phyloP scores from a whole-genome alignment of 2,113 vertebrate genomes.

The Ammospiza nelsoni region DNA sequence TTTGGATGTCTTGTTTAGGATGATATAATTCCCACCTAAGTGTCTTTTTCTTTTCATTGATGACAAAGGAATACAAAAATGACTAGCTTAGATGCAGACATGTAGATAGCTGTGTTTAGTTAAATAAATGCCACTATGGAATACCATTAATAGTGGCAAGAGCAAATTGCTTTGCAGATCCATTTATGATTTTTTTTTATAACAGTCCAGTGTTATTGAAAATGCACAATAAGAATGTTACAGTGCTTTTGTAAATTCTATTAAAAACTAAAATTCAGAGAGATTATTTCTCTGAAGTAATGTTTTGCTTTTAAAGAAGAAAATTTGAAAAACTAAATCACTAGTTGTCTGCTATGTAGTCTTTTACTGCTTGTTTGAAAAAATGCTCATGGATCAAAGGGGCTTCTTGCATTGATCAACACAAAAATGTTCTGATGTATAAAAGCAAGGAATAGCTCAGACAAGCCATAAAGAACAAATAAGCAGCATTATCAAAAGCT shows the following conservation, averaged over 20 bases:
- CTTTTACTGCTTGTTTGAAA: not conserved
- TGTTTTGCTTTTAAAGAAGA: not conserved
- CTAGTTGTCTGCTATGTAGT: not conserved
- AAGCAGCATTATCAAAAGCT: conserved; percentile 6
- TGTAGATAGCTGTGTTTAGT: not conserved
- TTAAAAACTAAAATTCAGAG: not conserved
- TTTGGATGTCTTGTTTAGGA: not conserved
- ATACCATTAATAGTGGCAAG: not conserved
- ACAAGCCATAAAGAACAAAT: not conserved
- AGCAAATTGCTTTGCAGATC: not conserved
- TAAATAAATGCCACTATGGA: not conserved
- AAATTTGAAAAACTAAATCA: not conserved
- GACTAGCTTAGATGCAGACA: not conserved
- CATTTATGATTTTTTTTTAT: not conserved
- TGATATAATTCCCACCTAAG: not conserved
- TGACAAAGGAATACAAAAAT: not conserved
- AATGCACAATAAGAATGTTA: not conserved
- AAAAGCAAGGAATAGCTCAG: not conserved
- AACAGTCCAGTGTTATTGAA: not conserved
- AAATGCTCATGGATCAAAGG: not conserved
- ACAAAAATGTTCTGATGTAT: not conserved
- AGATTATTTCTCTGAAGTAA: not conserved
- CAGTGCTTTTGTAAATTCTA: not conserved
- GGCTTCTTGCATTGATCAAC: not conserved
- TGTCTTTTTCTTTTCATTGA: not conserved